These are phyloP conservation scores for Amblyraja radiata DNA, from an alignment of 2,797 vertebrate genomes.

Conservation along the genomic window DNA sequence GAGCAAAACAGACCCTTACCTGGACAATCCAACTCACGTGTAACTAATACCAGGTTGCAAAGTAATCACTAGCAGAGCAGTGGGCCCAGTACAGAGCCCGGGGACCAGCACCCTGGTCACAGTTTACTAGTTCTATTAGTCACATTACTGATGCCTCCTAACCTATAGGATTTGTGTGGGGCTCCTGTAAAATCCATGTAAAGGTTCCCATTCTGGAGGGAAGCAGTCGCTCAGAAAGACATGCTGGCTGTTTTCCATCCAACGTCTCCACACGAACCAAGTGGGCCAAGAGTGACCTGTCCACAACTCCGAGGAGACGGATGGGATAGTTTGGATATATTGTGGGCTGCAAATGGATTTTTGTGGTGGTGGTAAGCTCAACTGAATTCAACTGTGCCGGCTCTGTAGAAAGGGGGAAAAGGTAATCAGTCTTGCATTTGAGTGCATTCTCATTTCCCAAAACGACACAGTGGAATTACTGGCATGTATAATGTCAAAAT, in stretches of 20 bases:
- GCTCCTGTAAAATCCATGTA: neutral
- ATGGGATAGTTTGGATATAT: neutral
- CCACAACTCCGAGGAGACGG: neutral
- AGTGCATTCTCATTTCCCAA: neutral
- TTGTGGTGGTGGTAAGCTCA: neutral
- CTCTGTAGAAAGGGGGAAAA: neutral
- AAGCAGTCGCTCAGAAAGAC: neutral
- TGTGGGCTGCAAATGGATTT: neutral
- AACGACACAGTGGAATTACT: neutral
- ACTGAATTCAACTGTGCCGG: neutral
- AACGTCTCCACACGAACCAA: neutral
- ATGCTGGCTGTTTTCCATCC: neutral
- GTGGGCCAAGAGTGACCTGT: neutral
- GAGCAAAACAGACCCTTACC: constrained; percentile 84
- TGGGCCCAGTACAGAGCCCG: neutral
- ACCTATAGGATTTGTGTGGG: neutral
- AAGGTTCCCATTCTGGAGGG: constrained; percentile 2
- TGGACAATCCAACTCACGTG: constrained; percentile 87
- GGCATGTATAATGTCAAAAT: neutral
- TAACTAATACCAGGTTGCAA: constrained; percentile 44
- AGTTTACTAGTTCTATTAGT: neutral
- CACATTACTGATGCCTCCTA: constrained; percentile 22
- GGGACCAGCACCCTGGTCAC: neutral
- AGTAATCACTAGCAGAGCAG: neutral
- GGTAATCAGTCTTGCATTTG: neutral